Evolutionary conservation across 2,113 vertebrate genomes (phyloP).

Genomic region (rabbit (Oryctolagus cuniculus)): mOryCun1.1 NC_091432.1:34699501-34700000

Average conservation of each 20-base stretch:
- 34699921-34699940: no score
- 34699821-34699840: not conserved
- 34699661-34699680: not conserved
- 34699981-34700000: no score
- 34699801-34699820: not conserved
- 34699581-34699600: not conserved
- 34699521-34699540: not conserved
- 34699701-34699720: no score
- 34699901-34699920: no score
- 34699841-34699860: not conserved
- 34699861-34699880: no score
- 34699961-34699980: no score
- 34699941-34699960: no score
- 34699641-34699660: slow-evolving; percentile 32
- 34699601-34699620: not conserved
- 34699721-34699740: not conserved
- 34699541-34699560: slow-evolving; percentile 13
- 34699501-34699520: slow-evolving; percentile 21
- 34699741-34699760: not conserved
- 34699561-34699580: not conserved
- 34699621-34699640: not conserved
- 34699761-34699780: slow-evolving; percentile 4
- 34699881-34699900: no score
- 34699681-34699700: not conserved
- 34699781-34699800: not conserved